A percentile compares a stretch with the other conserved stretches of the same genome.
Evolutionary conservation across 2,888 invertebrate species (phyloP).

Genomic region (Tipula confusa): DNA sequence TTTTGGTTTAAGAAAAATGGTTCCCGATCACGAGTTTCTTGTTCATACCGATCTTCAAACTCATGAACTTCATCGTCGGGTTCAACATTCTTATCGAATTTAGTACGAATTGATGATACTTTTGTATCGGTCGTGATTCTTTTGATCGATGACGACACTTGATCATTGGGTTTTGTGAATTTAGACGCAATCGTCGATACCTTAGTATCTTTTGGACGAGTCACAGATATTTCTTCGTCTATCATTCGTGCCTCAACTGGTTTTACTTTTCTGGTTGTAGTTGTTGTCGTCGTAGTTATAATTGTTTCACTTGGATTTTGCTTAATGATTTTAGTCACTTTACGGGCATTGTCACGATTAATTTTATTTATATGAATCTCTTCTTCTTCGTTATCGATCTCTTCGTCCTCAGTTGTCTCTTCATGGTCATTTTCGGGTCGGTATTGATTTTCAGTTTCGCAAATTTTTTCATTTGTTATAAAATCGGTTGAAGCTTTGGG

Average conservation of each 20-base stretch:
- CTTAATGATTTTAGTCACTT: background rate
- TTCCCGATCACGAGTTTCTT: conserved; percentile 42
- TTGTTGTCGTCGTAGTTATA: background rate
- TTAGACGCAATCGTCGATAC: background rate
- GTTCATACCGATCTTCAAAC: background rate
- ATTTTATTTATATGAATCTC: background rate
- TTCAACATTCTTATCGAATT: background rate
- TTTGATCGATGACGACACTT: background rate
- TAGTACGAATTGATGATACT: background rate
- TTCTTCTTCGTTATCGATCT: background rate
- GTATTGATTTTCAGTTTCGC: background rate
- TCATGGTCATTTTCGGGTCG: background rate
- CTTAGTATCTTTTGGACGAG: background rate
- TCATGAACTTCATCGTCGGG: conserved; percentile 21
- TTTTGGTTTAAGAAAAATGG: conserved; percentile 39
- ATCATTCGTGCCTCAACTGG: background rate
- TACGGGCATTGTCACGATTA: background rate
- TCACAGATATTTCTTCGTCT: background rate
- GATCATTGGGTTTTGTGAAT: background rate
- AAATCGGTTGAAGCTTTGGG: conserved; percentile 44
- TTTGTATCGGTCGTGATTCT: background rate
- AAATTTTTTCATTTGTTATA: background rate
- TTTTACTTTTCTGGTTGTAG: background rate
- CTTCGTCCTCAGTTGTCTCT: background rate
- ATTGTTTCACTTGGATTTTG: background rate